Percentiles rank a stretch among this genome's conserved stretches.
Conservation (phyloP, 2,113 vertebrate genomes). For the Propithecus coquereli region DNA sequence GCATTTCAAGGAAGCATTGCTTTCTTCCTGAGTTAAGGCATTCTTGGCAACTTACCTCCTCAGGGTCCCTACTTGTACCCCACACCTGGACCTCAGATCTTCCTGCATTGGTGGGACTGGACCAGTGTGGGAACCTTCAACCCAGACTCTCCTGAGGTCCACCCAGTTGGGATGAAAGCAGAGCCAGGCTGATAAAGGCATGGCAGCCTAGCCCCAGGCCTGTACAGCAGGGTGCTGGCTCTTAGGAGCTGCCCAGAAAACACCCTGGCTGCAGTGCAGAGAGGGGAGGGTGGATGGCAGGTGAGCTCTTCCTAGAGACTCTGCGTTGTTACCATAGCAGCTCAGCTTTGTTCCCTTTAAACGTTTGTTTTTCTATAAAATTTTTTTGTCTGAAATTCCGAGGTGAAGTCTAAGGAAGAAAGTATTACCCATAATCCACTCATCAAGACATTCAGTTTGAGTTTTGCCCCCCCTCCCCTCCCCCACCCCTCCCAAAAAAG, state of each 20-base stretch:
- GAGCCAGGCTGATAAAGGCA: background rate
- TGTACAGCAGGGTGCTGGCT: background rate
- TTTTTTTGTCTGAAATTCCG: background rate
- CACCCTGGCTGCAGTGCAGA: background rate
- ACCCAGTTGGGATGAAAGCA: background rate
- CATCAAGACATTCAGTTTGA: background rate
- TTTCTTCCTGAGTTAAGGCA: background rate
- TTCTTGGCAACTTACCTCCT: background rate
- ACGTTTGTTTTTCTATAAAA: background rate
- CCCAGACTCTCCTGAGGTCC: background rate
- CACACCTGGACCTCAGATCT: background rate
- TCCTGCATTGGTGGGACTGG: background rate
- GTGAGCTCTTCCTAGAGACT: background rate
- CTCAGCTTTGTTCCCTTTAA: background rate
- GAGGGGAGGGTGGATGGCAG: background rate
- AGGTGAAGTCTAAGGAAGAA: background rate
- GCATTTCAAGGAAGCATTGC: background rate
- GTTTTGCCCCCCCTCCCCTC: too few relatives aligned
- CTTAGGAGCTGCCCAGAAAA: background rate
- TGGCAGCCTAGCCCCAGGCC: background rate
- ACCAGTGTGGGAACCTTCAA: background rate
- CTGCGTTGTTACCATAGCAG: background rate
- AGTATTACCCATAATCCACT: background rate
- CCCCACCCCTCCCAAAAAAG: too few relatives aligned
- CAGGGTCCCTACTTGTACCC: background rate